Conservation (phyloP, 2,797 vertebrate genomes). For the Bovichtus diacanthus region DNA sequence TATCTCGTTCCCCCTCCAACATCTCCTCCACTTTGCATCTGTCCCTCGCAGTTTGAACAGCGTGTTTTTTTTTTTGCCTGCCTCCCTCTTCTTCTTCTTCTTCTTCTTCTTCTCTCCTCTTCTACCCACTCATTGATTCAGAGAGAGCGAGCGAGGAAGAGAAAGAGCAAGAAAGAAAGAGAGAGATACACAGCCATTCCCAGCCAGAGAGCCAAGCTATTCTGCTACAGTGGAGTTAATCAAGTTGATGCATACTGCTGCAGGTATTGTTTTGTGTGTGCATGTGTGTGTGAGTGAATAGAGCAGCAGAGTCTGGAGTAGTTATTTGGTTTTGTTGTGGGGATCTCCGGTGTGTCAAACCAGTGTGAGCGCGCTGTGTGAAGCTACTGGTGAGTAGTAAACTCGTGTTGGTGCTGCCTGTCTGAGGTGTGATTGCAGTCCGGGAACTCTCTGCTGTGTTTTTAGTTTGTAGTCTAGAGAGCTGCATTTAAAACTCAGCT, state of each 20-base stretch:
- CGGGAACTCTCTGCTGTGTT: constrained; percentile 54
- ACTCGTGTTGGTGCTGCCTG: constrained; percentile 64
- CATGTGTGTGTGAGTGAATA: constrained; percentile 32
- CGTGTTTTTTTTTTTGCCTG: constrained; percentile 80
- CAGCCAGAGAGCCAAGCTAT: constrained; percentile 84
- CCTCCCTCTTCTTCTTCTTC: constrained; percentile 71
- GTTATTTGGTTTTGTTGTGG: constrained; percentile 73
- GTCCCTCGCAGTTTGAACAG: constrained; percentile 98
- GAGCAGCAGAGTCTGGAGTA: constrained; percentile 58
- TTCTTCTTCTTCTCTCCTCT: constrained; percentile 76
- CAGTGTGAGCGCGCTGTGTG: constrained; percentile 59
- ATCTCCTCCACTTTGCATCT: constrained; percentile 99
- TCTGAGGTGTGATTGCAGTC: constrained; percentile 69
- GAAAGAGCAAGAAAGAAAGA: constrained; percentile 63
- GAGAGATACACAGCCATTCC: constrained; percentile 88
- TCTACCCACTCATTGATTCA: constrained; percentile 87
- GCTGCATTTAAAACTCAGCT: constrained; percentile 47
- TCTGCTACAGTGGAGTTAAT: constrained; percentile 97
- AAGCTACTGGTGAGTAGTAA: constrained; percentile 70
- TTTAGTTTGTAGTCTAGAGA: constrained; percentile 44
- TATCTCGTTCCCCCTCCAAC: constrained; percentile 99
- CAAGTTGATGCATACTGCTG: constrained; percentile 99
- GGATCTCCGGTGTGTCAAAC: constrained; percentile 65
- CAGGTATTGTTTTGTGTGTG: constrained; percentile 91
- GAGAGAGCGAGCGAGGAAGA: constrained; percentile 83